phyloP scores from a whole-genome alignment of 2,797 vertebrate genomes.

The Cryptoblepharus egeriae region DNA sequence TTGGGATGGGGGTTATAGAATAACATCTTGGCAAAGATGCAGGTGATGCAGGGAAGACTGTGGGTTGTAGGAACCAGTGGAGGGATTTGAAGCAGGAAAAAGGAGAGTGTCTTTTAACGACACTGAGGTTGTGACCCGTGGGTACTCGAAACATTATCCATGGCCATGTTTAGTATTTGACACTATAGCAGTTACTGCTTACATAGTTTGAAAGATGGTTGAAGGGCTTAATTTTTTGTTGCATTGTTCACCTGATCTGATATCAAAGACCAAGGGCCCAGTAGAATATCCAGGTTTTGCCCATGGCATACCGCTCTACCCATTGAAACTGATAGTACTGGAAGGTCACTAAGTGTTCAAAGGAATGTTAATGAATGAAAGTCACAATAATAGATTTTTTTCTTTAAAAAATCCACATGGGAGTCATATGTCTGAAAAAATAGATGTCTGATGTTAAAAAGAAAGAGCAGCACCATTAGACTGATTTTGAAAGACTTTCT shows the following conservation, averaged over 20 bases:
- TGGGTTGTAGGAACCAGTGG: background rate
- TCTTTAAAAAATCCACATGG: background rate
- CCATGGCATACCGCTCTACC: background rate
- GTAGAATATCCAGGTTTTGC: background rate
- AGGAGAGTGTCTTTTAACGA: too few relatives aligned
- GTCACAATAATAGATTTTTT: too few relatives aligned
- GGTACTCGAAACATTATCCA: too few relatives aligned
- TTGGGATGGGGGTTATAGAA: background rate
- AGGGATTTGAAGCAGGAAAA: too few relatives aligned
- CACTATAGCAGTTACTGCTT: too few relatives aligned
- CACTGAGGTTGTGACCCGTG: too few relatives aligned
- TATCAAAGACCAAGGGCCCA: too few relatives aligned
- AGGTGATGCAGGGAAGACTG: background rate
- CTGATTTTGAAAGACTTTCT: background rate
- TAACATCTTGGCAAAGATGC: background rate
- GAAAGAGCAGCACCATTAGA: background rate
- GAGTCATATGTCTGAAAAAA: background rate
- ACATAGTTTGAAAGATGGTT: too few relatives aligned
- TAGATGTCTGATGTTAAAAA: background rate
- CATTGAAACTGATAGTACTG: background rate
- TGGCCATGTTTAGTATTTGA: too few relatives aligned
- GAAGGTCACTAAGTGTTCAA: background rate
- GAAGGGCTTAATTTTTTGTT: too few relatives aligned
- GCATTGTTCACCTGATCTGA: too few relatives aligned
- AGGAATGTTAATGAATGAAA: background rate